These are phyloP conservation scores for Agrenia bidenticulata DNA, from an alignment of 2,888 invertebrate species.

Conservation along the genomic window DNA sequence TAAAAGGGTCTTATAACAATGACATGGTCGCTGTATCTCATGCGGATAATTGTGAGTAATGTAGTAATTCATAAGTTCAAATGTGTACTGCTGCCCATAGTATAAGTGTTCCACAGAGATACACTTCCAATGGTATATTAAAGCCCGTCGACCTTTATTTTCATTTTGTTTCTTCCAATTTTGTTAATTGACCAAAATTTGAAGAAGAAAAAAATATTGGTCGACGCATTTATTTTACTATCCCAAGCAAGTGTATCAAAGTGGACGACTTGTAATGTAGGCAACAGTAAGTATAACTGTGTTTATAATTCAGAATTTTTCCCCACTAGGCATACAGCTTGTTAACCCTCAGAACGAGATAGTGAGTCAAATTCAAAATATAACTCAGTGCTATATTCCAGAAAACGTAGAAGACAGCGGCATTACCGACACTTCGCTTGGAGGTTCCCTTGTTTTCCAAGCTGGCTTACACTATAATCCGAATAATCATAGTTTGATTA, in stretches of 20 bases:
- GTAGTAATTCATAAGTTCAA: neutral
- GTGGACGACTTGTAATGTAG: slow-evolving; percentile 1
- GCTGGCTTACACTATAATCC: slow-evolving; percentile 63
- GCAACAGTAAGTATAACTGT: slow-evolving; percentile 10
- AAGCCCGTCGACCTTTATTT: no score
- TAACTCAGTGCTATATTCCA: slow-evolving; percentile 64
- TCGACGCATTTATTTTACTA: no score
- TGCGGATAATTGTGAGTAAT: slow-evolving; percentile 65
- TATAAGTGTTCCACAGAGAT: no score
- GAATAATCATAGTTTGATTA: slow-evolving; percentile 65
- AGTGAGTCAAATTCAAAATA: slow-evolving; percentile 66
- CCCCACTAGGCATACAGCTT: slow-evolving; percentile 57
- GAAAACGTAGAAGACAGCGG: slow-evolving; percentile 58
- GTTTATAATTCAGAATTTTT: no score
- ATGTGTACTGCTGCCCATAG: neutral
- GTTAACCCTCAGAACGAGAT: slow-evolving; percentile 58
- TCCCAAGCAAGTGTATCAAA: no score
- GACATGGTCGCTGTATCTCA: slow-evolving; percentile 67
- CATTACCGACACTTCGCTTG: slow-evolving; percentile 60
- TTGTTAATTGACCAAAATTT: no score
- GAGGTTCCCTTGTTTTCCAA: slow-evolving; percentile 49
- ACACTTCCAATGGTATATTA: no score
- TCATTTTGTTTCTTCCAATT: no score
- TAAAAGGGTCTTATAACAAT: slow-evolving; percentile 66
- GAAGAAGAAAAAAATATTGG: no score